These are phyloP conservation scores for Dolichotis patagonum DNA, from an alignment of 2,113 vertebrate species.

Conservation along the genomic window DNA sequence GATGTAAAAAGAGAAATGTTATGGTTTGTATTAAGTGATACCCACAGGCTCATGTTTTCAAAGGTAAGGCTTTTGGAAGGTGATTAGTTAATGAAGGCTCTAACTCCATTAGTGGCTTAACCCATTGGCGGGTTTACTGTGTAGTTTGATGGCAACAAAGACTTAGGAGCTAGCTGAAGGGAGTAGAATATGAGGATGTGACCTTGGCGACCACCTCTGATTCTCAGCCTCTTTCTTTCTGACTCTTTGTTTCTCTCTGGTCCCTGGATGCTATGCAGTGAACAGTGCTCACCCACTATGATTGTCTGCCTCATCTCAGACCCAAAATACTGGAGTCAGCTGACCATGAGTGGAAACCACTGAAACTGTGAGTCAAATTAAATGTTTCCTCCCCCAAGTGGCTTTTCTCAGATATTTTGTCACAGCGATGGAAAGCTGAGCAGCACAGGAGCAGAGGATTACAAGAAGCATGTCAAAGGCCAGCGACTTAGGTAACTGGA, in stretches of 20 bases:
- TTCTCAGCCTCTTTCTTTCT: background rate
- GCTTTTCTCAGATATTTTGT: background rate
- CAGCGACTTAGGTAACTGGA: too few relatives aligned
- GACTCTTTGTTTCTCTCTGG: background rate
- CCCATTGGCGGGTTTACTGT: background rate
- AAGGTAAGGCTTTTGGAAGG: background rate
- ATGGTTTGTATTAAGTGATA: background rate
- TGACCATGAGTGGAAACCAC: background rate
- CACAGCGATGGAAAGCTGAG: background rate
- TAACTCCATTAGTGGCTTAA: background rate
- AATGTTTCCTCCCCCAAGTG: background rate
- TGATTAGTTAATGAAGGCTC: background rate
- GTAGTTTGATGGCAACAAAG: background rate
- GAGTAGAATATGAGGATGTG: background rate
- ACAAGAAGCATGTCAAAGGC: background rate
- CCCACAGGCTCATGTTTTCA: background rate
- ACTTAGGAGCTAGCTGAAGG: background rate
- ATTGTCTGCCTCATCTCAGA: background rate
- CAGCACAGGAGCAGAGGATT: background rate
- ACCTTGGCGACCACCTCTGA: background rate
- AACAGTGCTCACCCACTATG: background rate
- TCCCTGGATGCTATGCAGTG: background rate
- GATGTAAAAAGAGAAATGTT: background rate
- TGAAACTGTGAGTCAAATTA: background rate
- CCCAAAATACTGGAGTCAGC: background rate